Evolutionary conservation across 1,140 invertebrate species (phyloP).

Genomic region (Caenorhabditis inopinata): DNA sequence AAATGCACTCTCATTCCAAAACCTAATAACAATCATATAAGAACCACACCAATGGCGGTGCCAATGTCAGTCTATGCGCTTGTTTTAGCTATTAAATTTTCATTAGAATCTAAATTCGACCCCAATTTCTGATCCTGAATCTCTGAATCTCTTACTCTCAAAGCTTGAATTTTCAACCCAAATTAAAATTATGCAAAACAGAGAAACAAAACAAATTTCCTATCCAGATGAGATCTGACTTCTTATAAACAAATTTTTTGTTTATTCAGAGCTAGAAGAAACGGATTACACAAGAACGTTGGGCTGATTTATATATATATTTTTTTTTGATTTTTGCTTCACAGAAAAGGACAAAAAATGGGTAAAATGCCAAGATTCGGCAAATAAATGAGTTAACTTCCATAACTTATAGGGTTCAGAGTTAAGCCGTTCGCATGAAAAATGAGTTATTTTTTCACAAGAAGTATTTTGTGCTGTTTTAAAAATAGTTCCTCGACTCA

Average conservation of each 20-base stretch:
- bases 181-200: no score
- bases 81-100: not conserved
- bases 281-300: not conserved
- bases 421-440: not conserved
- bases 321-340: not conserved
- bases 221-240: constrained; percentile 6
- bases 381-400: not conserved
- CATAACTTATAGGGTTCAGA: not conserved
- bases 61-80: not conserved
- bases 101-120: not conserved
- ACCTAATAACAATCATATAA: constrained; percentile 31
- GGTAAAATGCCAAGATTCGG: not conserved
- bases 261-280: no score
- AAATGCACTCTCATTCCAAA: not conserved
- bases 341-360: not conserved
- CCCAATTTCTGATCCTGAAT: not conserved
- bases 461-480: not conserved
- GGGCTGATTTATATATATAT: constrained; percentile 3
- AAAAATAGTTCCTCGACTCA: no score
- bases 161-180: not conserved
- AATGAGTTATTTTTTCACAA: not conserved
- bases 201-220: constrained; percentile 8
- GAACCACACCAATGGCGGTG: not conserved
- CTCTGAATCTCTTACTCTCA: not conserved
- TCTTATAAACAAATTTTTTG: not conserved